Percentiles rank a stretch among this genome's conserved stretches.
Evolutionary conservation across 2,113 vertebrate species (phyloP).

Genomic region (Bos javanicus): DNA sequence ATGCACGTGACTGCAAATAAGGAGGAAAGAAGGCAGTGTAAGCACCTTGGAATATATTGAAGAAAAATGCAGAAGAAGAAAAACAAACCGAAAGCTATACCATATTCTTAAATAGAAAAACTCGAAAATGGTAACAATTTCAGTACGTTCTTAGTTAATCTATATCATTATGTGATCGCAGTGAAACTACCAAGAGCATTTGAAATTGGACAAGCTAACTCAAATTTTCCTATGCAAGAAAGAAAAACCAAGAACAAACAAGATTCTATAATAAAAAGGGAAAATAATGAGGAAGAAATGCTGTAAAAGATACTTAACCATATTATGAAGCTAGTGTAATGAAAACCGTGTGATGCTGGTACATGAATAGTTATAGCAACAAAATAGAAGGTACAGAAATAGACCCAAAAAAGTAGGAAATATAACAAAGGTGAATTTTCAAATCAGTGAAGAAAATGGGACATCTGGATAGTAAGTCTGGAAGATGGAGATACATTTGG

Average conservation of each 20-base stretch:
- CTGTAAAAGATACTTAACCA: background rate
- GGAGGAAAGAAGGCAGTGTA: no score
- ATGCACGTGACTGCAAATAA: background rate
- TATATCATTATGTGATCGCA: background rate
- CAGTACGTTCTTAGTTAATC: background rate
- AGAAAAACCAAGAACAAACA: background rate
- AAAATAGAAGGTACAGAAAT: background rate
- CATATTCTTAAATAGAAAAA: background rate
- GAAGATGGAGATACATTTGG: background rate
- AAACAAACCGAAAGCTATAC: background rate
- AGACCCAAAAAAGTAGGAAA: background rate
- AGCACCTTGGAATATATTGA: background rate
- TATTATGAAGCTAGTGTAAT: background rate
- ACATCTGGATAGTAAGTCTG: background rate
- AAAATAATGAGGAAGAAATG: background rate
- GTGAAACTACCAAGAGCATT: background rate
- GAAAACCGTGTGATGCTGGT: background rate
- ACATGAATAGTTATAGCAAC: background rate
- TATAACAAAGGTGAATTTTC: background rate
- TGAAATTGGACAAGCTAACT: background rate
- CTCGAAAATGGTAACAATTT: background rate
- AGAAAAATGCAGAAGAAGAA: background rate
- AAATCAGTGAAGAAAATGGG: background rate
- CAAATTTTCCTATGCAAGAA: background rate
- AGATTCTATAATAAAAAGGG: background rate